Base-by-base conservation (phyloP, 1,140 invertebrate genomes). In the Marisa cornuarietis region DNA sequence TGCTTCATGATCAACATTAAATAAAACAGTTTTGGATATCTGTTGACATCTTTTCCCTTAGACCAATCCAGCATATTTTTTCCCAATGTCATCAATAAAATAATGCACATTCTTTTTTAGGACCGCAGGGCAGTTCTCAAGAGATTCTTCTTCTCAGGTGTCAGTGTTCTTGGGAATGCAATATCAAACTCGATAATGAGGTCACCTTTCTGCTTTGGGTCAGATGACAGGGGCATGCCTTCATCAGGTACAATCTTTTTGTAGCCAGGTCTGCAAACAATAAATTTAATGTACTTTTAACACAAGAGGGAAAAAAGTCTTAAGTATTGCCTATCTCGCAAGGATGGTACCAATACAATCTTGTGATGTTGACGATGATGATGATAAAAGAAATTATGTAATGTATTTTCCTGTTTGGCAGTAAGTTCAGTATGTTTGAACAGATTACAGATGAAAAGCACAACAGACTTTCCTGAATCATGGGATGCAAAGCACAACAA, bases 161-260 rank as follows among this genome's bases (percentile, higher is more conserved):
- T 85, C 24, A 92, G 81, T 20, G 83, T 82, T 51, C 79, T 75
- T 58, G 91, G 91, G 81, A 91, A 92, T 79, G 89, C 86, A 83
- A 91, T 91, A 78, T 91, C 86, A 85, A 92, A 92, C 82, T 90
- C 86, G 71, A 92, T 91, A 20, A 91, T 87, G 24, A 92, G 81
- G 83, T 92, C 89, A 73, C 91, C 91, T 83, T 88, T 89, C 79
- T 89, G 80, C 75, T 82, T 81, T n/a, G 90, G 87, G 54, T 91
- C 84, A 68, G 84, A 79, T 51, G 88, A 85, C 20, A 90, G 66
- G 18, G 91, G 91, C 91, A 92, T 91, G 24, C 91, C 91, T 84
- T 92, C 91, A 16, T 82, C 85, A 14, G 88, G 88, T 13, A 92
- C 90, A 54, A 83, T 81, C 81, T 91, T 91, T 76, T 79, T 88